These are phyloP conservation scores for Anarsia innoxiella DNA, from an alignment of 2,888 invertebrate species.

Conservation along the genomic window DNA sequence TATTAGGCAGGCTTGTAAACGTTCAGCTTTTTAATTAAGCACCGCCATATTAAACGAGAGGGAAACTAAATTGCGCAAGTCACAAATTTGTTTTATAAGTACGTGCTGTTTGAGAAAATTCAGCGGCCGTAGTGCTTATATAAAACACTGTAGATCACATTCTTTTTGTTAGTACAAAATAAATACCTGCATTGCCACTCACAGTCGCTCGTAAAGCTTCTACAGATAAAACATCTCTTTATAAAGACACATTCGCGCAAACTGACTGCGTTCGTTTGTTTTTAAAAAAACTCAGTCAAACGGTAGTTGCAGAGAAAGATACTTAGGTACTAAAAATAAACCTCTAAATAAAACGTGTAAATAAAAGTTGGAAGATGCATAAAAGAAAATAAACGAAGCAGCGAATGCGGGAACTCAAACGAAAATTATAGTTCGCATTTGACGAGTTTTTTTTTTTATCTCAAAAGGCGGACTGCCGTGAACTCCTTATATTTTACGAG, in stretches of 20 bases:
- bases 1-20: slow-evolving; percentile 49
- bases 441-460: slow-evolving; percentile 7
- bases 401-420: slow-evolving; percentile 8
- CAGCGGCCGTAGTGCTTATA: no score
- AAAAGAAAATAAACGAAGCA: background rate
- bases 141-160: no score
- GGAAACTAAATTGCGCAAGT: slow-evolving; percentile 25
- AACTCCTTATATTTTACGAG: slow-evolving; percentile 16
- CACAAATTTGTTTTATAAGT: no score
- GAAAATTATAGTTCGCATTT: slow-evolving; percentile 1
- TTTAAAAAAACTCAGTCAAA: no score
- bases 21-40: slow-evolving; percentile 65
- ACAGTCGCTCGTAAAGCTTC: no score
- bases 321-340: slow-evolving; percentile 2
- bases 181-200: no score
- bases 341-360: background rate
- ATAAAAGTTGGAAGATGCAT: background rate
- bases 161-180: no score
- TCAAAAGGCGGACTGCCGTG: slow-evolving; percentile 4
- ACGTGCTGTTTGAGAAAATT: no score
- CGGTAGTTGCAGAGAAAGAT: no score
- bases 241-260: no score
- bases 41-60: slow-evolving; percentile 33
- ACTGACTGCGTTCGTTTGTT: no score
- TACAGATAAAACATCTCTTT: no score